phyloP scores from a whole-genome alignment of 1,140 invertebrate genomes.

The Dysdera silvatica region DNA sequence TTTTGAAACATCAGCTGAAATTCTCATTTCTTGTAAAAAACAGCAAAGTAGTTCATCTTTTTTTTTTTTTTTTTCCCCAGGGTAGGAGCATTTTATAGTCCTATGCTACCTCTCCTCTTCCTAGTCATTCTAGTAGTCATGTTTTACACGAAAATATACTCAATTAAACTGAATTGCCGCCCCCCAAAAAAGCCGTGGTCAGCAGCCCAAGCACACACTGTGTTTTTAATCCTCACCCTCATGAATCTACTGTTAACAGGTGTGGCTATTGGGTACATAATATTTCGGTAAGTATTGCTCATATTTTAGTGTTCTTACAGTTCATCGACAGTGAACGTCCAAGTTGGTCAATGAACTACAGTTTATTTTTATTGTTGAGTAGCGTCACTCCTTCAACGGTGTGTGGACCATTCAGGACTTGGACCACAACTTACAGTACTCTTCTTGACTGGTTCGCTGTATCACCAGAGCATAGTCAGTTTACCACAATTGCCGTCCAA shows the following conservation, averaged over 20 bases:
- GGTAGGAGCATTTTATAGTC: constrained; percentile 15
- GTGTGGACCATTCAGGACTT: constrained; percentile 12
- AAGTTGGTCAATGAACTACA: not conserved
- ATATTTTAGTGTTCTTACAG: not conserved
- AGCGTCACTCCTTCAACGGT: constrained; percentile 1
- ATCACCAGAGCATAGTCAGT: too few species aligned
- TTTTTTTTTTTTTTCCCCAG: not conserved
- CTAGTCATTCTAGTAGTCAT: constrained; percentile 16
- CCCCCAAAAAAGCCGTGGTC: constrained; percentile 15
- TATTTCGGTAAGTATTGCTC: constrained; percentile 17
- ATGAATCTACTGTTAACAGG: constrained; percentile 11
- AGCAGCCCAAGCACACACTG: constrained; percentile 15
- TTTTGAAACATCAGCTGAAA: not conserved
- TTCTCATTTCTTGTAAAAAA: not conserved
- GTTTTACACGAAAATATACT: constrained; percentile 11
- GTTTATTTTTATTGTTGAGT: not conserved
- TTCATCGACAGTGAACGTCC: not conserved
- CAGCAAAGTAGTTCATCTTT: not conserved
- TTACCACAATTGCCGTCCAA: too few species aligned
- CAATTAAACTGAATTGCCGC: not conserved
- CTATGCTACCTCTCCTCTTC: constrained; percentile 10
- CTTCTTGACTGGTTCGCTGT: too few species aligned
- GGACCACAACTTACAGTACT: too few species aligned
- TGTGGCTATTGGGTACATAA: constrained; percentile 12
- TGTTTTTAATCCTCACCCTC: constrained; percentile 11